Evolutionary conservation across 2,113 vertebrate species (phyloP).

Genomic region (Heliornis fulica): DNA sequence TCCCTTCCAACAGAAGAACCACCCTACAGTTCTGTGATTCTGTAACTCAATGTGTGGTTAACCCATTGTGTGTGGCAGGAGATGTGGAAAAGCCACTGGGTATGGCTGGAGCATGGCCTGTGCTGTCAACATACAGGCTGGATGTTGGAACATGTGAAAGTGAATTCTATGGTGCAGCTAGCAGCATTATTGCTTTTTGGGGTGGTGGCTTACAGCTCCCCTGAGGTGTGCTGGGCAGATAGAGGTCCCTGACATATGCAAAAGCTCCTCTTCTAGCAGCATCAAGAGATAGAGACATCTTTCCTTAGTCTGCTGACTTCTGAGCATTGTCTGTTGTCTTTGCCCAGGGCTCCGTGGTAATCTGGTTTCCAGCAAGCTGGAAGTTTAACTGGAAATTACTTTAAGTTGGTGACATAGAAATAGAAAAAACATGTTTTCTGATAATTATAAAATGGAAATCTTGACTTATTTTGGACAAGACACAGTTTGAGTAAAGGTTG

Average conservation of each 20-base stretch:
- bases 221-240: not conserved
- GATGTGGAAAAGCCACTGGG: not conserved
- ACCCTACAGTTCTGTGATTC: too few relatives aligned
- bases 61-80: rapidly evolving
- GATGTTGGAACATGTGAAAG: rapidly evolving
- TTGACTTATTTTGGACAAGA: not conserved
- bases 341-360: not conserved
- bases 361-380: not conserved
- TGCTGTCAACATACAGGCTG: rapidly evolving
- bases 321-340: not conserved
- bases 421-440: not conserved
- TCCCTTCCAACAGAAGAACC: too few relatives aligned
- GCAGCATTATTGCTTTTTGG: rapidly evolving
- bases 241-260: rapidly evolving
- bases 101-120: rapidly evolving
- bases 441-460: not conserved
- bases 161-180: rapidly evolving
- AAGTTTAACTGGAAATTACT: not conserved
- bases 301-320: not conserved
- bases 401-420: not conserved
- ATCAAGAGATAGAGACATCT: not conserved
- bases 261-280: not conserved
- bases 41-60: not conserved
- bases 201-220: not conserved
- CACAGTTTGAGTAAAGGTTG: not conserved